These are phyloP conservation scores for Villa cingulata DNA, from an alignment of 2,888 invertebrate genomes.

Conservation along the genomic window DNA sequence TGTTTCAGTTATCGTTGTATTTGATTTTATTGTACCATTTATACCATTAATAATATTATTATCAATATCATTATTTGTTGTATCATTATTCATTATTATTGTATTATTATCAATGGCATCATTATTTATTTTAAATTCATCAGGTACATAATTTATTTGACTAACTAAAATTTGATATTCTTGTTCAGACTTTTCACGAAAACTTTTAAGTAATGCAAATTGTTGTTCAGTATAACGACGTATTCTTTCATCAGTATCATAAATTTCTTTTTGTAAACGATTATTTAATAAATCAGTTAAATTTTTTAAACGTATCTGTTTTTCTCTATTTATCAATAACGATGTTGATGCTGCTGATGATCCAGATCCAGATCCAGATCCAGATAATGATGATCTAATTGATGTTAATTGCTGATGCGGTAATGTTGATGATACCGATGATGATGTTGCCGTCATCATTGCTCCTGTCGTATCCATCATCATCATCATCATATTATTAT, in stretches of 20 bases:
- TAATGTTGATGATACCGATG: too few relatives aligned
- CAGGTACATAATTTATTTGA: conserved; percentile 29
- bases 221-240: conserved; percentile 61
- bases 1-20: background rate
- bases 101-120: conserved; percentile 17
- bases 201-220: conserved; percentile 58
- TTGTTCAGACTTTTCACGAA: conserved; percentile 55
- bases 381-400: conserved; percentile 1
- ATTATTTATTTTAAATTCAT: conserved; percentile 21
- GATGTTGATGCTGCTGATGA: too few relatives aligned
- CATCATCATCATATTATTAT: too few relatives aligned
- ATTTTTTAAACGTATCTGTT: conserved; percentile 23
- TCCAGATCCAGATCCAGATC: background rate
- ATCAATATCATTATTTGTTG: conserved; percentile 4
- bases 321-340: conserved; percentile 13
- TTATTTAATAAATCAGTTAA: conserved; percentile 47
- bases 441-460: too few relatives aligned
- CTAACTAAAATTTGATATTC: conserved; percentile 56
- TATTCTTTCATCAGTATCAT: conserved; percentile 59
- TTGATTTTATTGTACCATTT: background rate
- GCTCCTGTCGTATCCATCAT: too few relatives aligned
- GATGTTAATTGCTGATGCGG: too few relatives aligned
- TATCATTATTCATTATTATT: background rate
- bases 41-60: conserved; percentile 1
- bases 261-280: conserved; percentile 53